These are phyloP conservation scores for Crypturellus undulatus DNA, from an alignment of 2,113 vertebrate genomes.

Conservation along the genomic window DNA sequence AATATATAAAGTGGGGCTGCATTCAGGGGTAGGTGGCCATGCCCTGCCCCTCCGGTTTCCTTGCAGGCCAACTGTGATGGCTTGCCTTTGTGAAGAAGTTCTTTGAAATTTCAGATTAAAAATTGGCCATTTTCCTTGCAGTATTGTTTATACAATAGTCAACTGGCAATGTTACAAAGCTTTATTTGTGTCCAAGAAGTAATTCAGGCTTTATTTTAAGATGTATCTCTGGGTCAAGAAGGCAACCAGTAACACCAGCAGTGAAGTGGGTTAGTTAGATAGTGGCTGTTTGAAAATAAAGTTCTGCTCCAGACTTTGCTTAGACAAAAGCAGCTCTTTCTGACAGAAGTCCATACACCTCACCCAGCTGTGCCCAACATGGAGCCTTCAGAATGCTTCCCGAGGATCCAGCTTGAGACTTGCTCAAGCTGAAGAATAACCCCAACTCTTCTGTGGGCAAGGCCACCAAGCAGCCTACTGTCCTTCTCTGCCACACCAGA, in stretches of 20 bases:
- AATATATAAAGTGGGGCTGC: slow-evolving; percentile 20
- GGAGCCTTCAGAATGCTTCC: neutral
- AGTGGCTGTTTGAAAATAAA: neutral
- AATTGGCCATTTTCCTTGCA: slow-evolving; percentile 47
- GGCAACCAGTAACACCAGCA: neutral
- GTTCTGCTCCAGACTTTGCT: neutral
- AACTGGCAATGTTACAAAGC: slow-evolving; percentile 50
- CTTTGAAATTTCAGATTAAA: slow-evolving; percentile 73
- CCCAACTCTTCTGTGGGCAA: neutral
- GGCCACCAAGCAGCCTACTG: neutral
- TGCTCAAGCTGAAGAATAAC: neutral
- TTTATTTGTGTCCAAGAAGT: neutral
- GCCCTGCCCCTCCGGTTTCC: slow-evolving; percentile 23
- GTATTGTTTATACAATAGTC: slow-evolving; percentile 23
- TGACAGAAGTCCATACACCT: neutral
- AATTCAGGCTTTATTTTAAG: slow-evolving; percentile 44
- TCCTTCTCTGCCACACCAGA: neutral
- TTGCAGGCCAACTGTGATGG: slow-evolving; percentile 43
- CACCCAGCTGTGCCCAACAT: neutral
- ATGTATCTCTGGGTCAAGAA: slow-evolving; percentile 45
- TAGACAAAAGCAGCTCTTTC: neutral
- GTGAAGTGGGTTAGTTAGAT: neutral
- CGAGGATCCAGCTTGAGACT: neutral
- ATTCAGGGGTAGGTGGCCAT: slow-evolving; percentile 65
- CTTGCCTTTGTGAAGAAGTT: slow-evolving; percentile 70